phyloP scores from a whole-genome alignment of 2,113 vertebrate species.

The Siniperca knerii region DNA sequence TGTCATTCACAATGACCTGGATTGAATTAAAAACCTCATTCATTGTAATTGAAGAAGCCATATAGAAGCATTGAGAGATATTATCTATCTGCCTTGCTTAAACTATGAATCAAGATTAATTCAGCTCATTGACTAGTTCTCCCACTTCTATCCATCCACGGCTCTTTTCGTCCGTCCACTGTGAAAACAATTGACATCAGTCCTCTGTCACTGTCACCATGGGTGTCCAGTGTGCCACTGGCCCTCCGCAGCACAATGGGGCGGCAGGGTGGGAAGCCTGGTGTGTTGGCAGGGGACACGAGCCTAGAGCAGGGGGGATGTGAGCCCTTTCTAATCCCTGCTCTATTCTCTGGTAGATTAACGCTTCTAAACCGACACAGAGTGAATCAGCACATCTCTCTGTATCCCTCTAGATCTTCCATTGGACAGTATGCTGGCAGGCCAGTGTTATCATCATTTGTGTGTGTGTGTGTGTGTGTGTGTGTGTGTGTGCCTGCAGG shows the following conservation, averaged over 20 bases:
- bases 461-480: constrained; percentile 44
- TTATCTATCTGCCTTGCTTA: constrained; percentile 10
- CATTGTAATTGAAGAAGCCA: neutral
- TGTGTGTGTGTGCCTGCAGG: constrained; percentile 1
- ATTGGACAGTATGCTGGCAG: constrained; percentile 15
- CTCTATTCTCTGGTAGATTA: constrained; percentile 83
- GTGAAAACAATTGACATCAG: constrained; percentile 82
- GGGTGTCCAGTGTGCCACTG: constrained; percentile 67
- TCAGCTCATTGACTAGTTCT: constrained; percentile 28
- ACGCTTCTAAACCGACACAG: constrained; percentile 78
- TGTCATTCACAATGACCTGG: neutral
- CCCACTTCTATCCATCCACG: constrained; percentile 24
- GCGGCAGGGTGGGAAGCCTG: constrained; percentile 53
- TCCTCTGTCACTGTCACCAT: constrained; percentile 52
- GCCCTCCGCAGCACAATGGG: constrained; percentile 66
- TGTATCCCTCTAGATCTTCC: constrained; percentile 65
- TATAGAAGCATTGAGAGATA: constrained; percentile 1
- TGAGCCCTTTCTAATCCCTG: constrained; percentile 79
- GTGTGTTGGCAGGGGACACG: constrained; percentile 62
- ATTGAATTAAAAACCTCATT: constrained; percentile 3
- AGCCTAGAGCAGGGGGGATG: constrained; percentile 48
- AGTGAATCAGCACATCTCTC: constrained; percentile 87
- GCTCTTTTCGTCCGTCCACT: constrained; percentile 35
- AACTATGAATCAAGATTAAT: constrained; percentile 32
- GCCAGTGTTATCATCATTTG: constrained; percentile 48